Evolutionary conservation across 1,140 invertebrate species (phyloP).

Genomic region (Drosophila ironensis): DNA sequence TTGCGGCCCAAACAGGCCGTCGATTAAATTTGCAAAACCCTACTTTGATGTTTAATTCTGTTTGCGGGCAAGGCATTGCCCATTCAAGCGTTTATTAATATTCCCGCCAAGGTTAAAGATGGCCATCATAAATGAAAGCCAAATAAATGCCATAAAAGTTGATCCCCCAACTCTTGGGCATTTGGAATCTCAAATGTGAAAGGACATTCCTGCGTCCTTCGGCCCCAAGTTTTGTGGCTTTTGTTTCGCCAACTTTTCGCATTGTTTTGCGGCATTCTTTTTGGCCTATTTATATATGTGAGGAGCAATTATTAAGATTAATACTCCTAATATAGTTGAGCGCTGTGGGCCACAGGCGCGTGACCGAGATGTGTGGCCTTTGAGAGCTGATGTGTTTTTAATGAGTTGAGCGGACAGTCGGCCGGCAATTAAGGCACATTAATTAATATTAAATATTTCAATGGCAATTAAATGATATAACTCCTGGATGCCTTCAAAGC

Average conservation of each 20-base stretch:
- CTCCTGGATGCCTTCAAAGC: constrained; percentile 44
- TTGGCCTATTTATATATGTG: constrained; percentile 3
- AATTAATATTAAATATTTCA: constrained; percentile 81
- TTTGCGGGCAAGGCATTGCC: constrained; percentile 10
- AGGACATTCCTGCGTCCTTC: constrained; percentile 26
- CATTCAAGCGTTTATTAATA: constrained; percentile 20
- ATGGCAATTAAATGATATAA: constrained; percentile 72
- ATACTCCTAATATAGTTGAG: constrained; percentile 58
- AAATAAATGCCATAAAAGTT: constrained; percentile 40
- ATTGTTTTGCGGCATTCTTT: constrained; percentile 62
- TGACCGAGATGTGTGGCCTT: constrained; percentile 23
- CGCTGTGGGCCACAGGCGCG: constrained; percentile 3
- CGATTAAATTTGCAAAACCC: constrained; percentile 10
- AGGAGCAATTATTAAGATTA: constrained; percentile 75
- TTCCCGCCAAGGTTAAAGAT: constrained; percentile 25
- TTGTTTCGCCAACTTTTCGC: constrained; percentile 50
- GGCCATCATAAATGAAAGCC: constrained; percentile 25
- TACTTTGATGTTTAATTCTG: constrained; percentile 27
- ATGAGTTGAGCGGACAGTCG: constrained; percentile 50
- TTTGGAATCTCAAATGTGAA: constrained; percentile 1
- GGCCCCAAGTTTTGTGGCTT: constrained; percentile 11
- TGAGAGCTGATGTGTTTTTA: constrained; percentile 69
- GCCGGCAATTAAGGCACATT: constrained; percentile 70
- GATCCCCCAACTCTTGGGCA: background rate
- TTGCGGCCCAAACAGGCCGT: background rate